Percentiles rank a stretch among this genome's conserved stretches.
These are phyloP conservation scores for Coluber constrictor DNA, from an alignment of 2,797 vertebrate species.

Conservation along the genomic window DNA sequence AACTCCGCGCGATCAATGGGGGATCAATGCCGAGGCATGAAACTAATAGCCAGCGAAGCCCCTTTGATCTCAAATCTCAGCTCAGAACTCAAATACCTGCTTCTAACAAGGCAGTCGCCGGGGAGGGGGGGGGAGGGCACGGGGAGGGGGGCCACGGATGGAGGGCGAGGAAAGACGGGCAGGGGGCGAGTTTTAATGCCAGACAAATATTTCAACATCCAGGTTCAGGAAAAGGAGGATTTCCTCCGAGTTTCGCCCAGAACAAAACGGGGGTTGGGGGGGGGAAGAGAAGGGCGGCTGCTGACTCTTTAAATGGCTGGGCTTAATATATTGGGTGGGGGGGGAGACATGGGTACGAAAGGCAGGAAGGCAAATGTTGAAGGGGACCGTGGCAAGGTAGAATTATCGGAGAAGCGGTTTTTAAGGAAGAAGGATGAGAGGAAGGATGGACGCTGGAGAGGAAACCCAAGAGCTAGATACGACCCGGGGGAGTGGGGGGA, in stretches of 20 bases:
- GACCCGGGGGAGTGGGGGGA: accelerated
- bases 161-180: conserved; percentile 51
- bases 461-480: not conserved
- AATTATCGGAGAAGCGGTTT: not conserved
- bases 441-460: conserved; percentile 53
- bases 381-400: not conserved
- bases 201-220: conserved; percentile 8
- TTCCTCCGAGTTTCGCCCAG: not conserved
- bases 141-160: not conserved
- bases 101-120: conserved; percentile 12
- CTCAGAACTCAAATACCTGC: conserved; percentile 77
- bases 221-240: not conserved
- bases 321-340: not conserved
- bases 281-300: accelerated
- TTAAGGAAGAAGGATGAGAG: not conserved
- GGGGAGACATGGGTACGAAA: not conserved
- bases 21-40: conserved; percentile 52
- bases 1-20: conserved; percentile 51
- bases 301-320: not conserved
- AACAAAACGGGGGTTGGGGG: not conserved
- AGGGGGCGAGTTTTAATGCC: conserved; percentile 46
- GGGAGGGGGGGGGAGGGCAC: conserved; percentile 12
- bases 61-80: conserved; percentile 87
- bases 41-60: conserved; percentile 59
- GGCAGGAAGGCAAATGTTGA: not conserved